Evolutionary conservation across 2,797 vertebrate species (phyloP).

Genomic region (Argyrosomus regius): DNA sequence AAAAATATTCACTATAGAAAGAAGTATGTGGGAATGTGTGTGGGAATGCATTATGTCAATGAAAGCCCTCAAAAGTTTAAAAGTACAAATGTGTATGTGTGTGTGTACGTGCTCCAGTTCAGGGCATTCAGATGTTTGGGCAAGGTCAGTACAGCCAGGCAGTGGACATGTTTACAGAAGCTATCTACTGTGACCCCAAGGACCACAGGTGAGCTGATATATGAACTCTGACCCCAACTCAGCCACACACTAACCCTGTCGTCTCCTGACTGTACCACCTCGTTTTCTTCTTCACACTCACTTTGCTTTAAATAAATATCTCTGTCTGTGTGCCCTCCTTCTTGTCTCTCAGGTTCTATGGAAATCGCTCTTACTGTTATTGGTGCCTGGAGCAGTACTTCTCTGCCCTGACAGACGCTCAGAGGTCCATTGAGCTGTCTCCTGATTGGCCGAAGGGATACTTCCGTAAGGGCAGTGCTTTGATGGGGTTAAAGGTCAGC

Average conservation of each 20-base stretch:
- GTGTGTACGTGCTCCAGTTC: conserved; percentile 45
- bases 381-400: conserved; percentile 78
- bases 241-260: background rate
- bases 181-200: conserved; percentile 67
- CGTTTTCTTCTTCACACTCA: background rate
- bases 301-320: background rate
- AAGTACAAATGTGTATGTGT: conserved; percentile 1
- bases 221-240: conserved; percentile 1
- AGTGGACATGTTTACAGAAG: conserved; percentile 75
- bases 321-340: background rate
- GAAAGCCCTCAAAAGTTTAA: background rate
- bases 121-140: conserved; percentile 77
- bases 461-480: conserved; percentile 84
- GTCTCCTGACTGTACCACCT: background rate
- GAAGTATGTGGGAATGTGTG: background rate
- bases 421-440: conserved; percentile 80
- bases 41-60: too few species aligned
- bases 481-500: conserved; percentile 83
- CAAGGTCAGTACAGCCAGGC: conserved; percentile 62
- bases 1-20: background rate
- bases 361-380: conserved; percentile 85
- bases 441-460: conserved; percentile 83
- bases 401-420: conserved; percentile 80
- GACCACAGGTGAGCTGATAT: conserved; percentile 67
- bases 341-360: conserved; percentile 78